Conservation (phyloP, 2,113 vertebrate genomes). For the Corydoras sp. region DNA sequence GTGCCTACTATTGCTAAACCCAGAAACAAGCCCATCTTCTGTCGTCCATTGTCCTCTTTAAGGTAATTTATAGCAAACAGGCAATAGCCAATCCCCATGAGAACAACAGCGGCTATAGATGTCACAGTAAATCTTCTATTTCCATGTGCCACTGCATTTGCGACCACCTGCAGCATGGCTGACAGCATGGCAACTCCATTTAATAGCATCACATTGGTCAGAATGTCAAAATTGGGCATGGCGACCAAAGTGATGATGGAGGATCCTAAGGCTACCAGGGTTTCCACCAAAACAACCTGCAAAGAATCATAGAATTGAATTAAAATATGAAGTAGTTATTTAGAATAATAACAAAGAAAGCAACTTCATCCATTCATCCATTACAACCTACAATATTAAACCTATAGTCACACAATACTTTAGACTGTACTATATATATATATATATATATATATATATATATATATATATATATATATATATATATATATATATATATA, state of each 20-base stretch:
- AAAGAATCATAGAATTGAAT: background rate
- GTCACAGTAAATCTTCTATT: slow-evolving; percentile 40
- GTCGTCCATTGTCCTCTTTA: background rate
- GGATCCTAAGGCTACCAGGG: slow-evolving; percentile 40
- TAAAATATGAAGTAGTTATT: too few relatives aligned
- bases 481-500: too few relatives aligned
- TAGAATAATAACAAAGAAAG: too few relatives aligned
- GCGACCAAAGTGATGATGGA: slow-evolving; percentile 41
- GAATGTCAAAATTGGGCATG: slow-evolving; percentile 50
- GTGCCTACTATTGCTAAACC: slow-evolving; percentile 55
- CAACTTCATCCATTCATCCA: too few relatives aligned
- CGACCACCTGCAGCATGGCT: slow-evolving; percentile 36
- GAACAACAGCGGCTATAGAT: slow-evolving; percentile 37
- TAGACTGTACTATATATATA: too few relatives aligned
- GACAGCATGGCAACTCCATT: slow-evolving; percentile 41
- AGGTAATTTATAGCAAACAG: slow-evolving; percentile 49
- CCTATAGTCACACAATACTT: too few relatives aligned
- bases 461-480: too few relatives aligned
- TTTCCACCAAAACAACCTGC: slow-evolving; percentile 38
- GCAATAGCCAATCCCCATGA: slow-evolving; percentile 49
- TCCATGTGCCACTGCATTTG: slow-evolving; percentile 19
- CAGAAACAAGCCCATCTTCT: slow-evolving; percentile 20
- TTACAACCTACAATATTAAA: too few relatives aligned
- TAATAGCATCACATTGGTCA: slow-evolving; percentile 50
- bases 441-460: too few relatives aligned